Conservation (phyloP, 2,888 invertebrate genomes). For the Amphipoea lucens region DNA sequence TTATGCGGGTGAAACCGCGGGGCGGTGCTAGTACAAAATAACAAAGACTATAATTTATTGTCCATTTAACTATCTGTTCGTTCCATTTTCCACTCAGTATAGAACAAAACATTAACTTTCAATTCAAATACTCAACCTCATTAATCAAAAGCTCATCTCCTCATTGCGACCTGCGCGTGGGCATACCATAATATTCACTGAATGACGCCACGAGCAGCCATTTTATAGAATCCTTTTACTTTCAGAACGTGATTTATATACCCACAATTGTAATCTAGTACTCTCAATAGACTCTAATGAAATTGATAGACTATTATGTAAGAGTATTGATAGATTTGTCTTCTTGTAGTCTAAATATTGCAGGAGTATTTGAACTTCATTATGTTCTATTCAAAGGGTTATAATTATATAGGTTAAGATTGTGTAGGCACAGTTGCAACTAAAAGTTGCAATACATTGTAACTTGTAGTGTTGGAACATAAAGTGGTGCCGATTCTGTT, state of each 20-base stretch:
- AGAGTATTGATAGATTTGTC: constrained; percentile 21
- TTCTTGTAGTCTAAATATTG: not conserved
- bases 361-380: constrained; percentile 32
- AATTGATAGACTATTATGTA: constrained; percentile 25
- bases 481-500: not conserved
- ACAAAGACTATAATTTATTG: not conserved
- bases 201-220: constrained; percentile 23
- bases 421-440: not conserved
- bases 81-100: not conserved
- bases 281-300: constrained; percentile 40
- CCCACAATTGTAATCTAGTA: constrained; percentile 24
- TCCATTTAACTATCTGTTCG: not conserved
- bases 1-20: no score
- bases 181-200: constrained; percentile 14
- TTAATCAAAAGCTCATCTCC: constrained; percentile 19
- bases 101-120: not conserved
- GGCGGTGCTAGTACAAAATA: no score
- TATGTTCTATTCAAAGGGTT: constrained; percentile 42
- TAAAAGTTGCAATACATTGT: not conserved
- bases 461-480: not conserved
- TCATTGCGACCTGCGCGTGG: constrained; percentile 25
- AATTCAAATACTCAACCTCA: not conserved
- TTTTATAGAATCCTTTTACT: constrained; percentile 49
- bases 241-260: constrained; percentile 35
- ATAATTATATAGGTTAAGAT: constrained; percentile 10